A percentile compares a stretch with the other conserved stretches of the same genome.
Evolutionary conservation across 2,113 vertebrate species (phyloP).

Genomic region (Sander lucioperca): DNA sequence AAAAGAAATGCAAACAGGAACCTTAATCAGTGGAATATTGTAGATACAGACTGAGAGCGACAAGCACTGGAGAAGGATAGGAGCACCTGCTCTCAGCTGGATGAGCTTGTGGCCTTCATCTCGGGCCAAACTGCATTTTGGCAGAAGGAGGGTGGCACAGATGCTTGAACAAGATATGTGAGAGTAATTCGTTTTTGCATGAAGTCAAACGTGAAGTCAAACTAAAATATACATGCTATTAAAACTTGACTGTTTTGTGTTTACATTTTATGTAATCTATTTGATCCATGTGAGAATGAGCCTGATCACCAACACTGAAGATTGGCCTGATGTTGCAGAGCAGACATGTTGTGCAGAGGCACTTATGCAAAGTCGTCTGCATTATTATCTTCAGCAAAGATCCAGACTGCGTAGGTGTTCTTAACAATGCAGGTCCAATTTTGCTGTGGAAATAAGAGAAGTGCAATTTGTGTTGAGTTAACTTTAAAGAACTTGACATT

Average conservation of each 20-base stretch:
- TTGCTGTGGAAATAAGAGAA: not conserved
- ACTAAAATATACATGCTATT: not conserved
- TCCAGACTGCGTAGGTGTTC: not conserved
- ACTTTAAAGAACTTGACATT: not conserved
- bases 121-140: slow-evolving; percentile 37
- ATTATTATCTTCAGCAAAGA: not conserved
- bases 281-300: slow-evolving; percentile 7
- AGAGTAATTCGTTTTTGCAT: slow-evolving; percentile 44
- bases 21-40: slow-evolving; percentile 16
- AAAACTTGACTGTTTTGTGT: slow-evolving; percentile 8
- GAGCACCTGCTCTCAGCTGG: slow-evolving; percentile 35
- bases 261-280: not conserved
- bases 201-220: slow-evolving; percentile 47
- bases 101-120: slow-evolving; percentile 45
- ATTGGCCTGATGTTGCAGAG: not conserved
- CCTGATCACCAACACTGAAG: not conserved
- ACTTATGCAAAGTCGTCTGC: not conserved
- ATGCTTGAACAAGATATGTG: slow-evolving; percentile 38
- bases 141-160: slow-evolving; percentile 20
- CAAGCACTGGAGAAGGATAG: slow-evolving; percentile 12
- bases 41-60: slow-evolving; percentile 10
- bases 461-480: slow-evolving; percentile 3
- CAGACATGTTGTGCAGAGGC: not conserved
- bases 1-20: slow-evolving; percentile 31
- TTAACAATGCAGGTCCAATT: slow-evolving; percentile 5